Evolutionary conservation across 2,113 vertebrate genomes (phyloP).

Genomic region (Eurystomus gularis): DNA sequence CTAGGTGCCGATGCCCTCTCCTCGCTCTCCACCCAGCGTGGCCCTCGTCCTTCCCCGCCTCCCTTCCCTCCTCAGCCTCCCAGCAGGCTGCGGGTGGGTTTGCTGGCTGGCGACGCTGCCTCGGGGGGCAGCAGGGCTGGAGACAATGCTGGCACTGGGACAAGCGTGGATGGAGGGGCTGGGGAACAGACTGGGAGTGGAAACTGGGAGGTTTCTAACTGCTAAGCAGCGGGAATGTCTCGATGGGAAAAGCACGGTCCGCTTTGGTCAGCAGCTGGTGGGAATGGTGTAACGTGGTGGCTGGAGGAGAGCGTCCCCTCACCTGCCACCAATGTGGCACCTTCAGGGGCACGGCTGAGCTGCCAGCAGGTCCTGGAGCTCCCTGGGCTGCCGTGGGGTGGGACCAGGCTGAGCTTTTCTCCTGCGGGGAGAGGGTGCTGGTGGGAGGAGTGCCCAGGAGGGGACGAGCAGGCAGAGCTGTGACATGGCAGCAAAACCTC

Average conservation of each 20-base stretch:
- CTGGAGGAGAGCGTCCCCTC: not conserved
- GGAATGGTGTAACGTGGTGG: not conserved
- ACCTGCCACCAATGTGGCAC: not conserved
- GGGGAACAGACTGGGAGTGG: not conserved
- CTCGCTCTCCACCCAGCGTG: accelerated
- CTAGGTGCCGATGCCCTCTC: accelerated
- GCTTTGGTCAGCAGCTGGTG: not conserved
- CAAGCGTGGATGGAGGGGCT: slow-evolving; percentile 20
- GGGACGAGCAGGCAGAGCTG: not conserved
- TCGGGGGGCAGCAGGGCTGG: not conserved
- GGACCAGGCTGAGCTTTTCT: not conserved
- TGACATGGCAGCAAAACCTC: not conserved
- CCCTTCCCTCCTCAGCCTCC: not conserved
- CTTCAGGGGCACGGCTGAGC: not conserved
- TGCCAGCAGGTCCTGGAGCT: accelerated
- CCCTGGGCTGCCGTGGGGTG: not conserved
- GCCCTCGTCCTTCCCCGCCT: not conserved
- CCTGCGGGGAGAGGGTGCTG: not conserved
- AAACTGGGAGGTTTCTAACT: slow-evolving; percentile 23
- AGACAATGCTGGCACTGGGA: slow-evolving; percentile 53
- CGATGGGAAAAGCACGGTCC: not conserved
- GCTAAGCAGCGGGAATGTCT: not conserved
- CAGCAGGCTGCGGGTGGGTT: not conserved
- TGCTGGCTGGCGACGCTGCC: not conserved
- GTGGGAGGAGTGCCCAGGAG: not conserved